Evolutionary conservation across 1,140 invertebrate species (phyloP), one percentile per base, ranked within the genome.

Genomic region (Sycophila sp.): DNA sequence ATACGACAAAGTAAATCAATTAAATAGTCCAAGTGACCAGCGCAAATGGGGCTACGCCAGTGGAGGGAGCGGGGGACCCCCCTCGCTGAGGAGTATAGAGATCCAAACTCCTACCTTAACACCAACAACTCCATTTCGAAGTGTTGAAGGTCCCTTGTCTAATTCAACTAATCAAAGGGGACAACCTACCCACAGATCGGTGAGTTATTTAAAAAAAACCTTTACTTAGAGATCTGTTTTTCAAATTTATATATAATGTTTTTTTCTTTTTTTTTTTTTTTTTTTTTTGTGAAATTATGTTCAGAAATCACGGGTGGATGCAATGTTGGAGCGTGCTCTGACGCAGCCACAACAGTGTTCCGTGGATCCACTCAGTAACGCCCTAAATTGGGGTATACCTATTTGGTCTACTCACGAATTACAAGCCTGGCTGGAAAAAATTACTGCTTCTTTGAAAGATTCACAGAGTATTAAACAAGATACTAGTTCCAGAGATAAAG

Each of bases 241-340:
- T 28, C 15, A 38, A 38, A 22, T n/a, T 53, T 17, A 4, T 32
- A 6, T 8, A n/a, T 28, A 40, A 26, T 38, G 30, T 28, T 7
- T 34, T 60, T 8, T 60, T 77, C n/a, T n/a, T n/a, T n/a, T n/a
- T n/a, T n/a, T n/a, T n/a, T n/a, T n/a, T n/a, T n/a, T n/a, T n/a
- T n/a, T n/a, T n/a, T n/a, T n/a, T n/a, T n/a, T n/a, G n/a, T n/a
- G n/a, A n/a, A n/a, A n/a, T n/a, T n/a, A n/a, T n/a, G n/a, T n/a
- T 63, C 64, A 87, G 87, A 89, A 89, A 87, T 88, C 89, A 63
- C 89, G 91, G 74, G 89, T 88, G 76, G 90, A 91, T 89, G 90
- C 90, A 80, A 92, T 92, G 88, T 88, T 92, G 83, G 89, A 91
- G 87, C 89, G 88, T 85, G 86, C 88, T 81, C 86, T 85, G 80